A percentile compares a stretch with the other conserved stretches of the same genome.
These are phyloP conservation scores for Axea sp. DNA, from an alignment of 2,888 invertebrate genomes.

Conservation along the genomic window DNA sequence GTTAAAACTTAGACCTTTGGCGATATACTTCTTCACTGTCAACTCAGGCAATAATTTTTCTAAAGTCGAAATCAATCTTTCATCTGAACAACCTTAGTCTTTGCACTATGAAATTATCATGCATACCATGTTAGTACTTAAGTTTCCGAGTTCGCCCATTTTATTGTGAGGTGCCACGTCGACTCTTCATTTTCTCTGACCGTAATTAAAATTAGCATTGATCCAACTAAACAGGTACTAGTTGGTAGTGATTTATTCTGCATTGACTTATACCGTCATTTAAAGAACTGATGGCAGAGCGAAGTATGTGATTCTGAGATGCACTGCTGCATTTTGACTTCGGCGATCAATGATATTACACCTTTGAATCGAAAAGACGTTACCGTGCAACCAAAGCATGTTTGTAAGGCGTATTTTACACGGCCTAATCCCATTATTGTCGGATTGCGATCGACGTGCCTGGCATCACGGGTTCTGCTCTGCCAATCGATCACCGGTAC, in stretches of 20 bases:
- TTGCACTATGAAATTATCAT: conserved; percentile 18
- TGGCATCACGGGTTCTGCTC: no score
- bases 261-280: conserved; percentile 25
- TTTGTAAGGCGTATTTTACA: no score
- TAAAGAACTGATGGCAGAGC: conserved; percentile 29
- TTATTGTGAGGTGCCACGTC: conserved; percentile 9
- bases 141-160: conserved; percentile 1
- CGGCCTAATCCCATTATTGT: conserved; percentile 62
- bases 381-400: no score
- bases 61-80: conserved; percentile 6
- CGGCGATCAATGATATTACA: conserved; percentile 56
- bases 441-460: no score
- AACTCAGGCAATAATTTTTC: not conserved
- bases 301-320: conserved; percentile 36
- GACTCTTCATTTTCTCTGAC: conserved; percentile 15
- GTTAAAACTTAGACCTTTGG: conserved; percentile 2
- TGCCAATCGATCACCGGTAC: no score
- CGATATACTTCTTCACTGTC: conserved; percentile 12
- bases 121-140: not conserved
- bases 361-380: conserved; percentile 59
- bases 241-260: conserved; percentile 37
- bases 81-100: not conserved
- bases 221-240: conserved; percentile 26
- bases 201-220: conserved; percentile 36
- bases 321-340: conserved; percentile 40